Evolutionary conservation across 1,140 invertebrate species (phyloP).

Genomic region (Agrilus planipennis): DNA sequence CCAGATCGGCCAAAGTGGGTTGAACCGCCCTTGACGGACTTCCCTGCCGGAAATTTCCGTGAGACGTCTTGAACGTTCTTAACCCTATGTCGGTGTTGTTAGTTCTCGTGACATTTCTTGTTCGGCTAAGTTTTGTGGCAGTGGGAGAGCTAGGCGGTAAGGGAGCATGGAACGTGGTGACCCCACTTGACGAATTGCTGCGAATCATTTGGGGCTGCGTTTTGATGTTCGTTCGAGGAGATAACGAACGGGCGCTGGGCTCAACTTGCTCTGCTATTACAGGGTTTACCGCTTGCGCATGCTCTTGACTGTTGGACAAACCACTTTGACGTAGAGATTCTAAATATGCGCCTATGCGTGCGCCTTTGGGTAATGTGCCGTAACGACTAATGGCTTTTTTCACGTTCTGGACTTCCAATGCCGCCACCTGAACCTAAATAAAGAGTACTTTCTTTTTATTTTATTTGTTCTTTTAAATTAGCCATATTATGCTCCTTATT

Average conservation of each 20-base stretch:
- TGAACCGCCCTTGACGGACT: conserved; percentile 47
- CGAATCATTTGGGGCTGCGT: conserved; percentile 68
- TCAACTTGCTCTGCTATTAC: conserved; percentile 21
- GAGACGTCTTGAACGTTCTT: conserved; percentile 40
- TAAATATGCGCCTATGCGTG: conserved; percentile 88
- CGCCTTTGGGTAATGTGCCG: conserved; percentile 90
- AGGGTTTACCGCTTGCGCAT: conserved; percentile 25
- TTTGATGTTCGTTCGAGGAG: conserved; percentile 49
- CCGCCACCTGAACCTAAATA: conserved; percentile 53
- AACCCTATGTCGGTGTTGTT: conserved; percentile 32
- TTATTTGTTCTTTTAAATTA: too few species aligned
- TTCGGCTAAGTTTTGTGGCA: conserved; percentile 38
- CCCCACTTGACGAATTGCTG: conserved; percentile 71
- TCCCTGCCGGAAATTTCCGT: conserved; percentile 40
- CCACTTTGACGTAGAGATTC: conserved; percentile 78
- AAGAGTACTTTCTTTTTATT: too few species aligned
- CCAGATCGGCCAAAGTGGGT: conserved; percentile 60
- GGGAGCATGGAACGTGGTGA: conserved; percentile 47
- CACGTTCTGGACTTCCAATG: conserved; percentile 93
- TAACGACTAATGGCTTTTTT: conserved; percentile 93
- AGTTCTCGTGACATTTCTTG: conserved; percentile 32
- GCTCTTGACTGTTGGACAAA: conserved; percentile 42
- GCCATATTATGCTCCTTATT: too few species aligned
- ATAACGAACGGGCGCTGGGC: conserved; percentile 23
- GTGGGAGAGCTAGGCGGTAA: conserved; percentile 47